Base-by-base conservation (phyloP, 2,113 vertebrate species). In the Henicopernis longicauda region DNA sequence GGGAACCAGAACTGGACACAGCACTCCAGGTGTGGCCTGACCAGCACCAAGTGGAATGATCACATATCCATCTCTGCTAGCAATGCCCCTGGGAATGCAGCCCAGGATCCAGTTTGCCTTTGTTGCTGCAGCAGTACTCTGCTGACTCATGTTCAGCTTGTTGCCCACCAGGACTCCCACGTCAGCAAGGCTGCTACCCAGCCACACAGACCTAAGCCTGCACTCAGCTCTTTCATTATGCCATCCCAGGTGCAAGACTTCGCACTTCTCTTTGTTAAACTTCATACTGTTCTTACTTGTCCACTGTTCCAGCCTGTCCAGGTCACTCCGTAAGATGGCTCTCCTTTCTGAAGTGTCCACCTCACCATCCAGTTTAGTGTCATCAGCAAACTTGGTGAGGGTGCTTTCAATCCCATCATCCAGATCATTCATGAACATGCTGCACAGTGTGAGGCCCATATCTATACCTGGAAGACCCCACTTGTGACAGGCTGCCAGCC, bases 41-140 rank as follows among this genome's bases (percentile, higher is more conserved):
- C 4, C 36, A 78, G 32, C 44, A 45, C 32, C 2, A 9, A 63
- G 16, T 9, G 10, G 47, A 34, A 58, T 5, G 10, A 34, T 17
- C 21, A 34, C 7, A 40, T 11, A 54, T 49, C 23, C 21, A 31
- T 2, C 10, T 67, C n/a, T 80, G 23, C 42, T 26, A 44, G 34
- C n/a, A 45, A 58, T 1, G 4, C 9, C 13, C 2, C 29, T 36
- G 8, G 3, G 3, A 52, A 29, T 13, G 7, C 6, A 80, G 57
- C 26, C 26, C 36, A 38, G 36, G 19, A 54, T 32, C 44, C 22
- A 14, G 8, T 7, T 6, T 78, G 49, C 13, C 54, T 50, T 23
- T 18, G 18, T 0, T 42, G 65, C 58, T 73, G n/a, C 54, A 86
- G 52, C 7, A 3, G 1, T 25, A 12, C 62, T 25, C 44, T 59